phyloP scores from a whole-genome alignment of 2,113 vertebrate species.

The Mugil cephalus region DNA sequence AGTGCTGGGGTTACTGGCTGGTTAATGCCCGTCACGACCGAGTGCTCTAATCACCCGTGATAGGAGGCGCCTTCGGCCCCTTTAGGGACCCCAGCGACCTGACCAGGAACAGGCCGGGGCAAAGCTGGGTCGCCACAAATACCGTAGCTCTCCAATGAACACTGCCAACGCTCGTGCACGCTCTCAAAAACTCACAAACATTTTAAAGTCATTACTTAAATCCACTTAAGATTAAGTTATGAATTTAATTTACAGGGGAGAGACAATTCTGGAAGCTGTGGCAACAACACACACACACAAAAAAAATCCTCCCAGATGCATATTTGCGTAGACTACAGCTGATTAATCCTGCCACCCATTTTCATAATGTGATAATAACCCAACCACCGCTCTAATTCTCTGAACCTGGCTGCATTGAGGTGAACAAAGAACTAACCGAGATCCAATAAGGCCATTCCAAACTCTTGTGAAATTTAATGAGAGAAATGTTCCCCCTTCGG shows the following conservation, averaged over 20 bases:
- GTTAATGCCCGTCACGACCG: slow-evolving; percentile 69
- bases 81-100: slow-evolving; percentile 50
- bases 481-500: not conserved
- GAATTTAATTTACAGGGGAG: not conserved
- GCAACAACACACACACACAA: not conserved
- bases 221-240: slow-evolving; percentile 1
- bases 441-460: slow-evolving; percentile 12
- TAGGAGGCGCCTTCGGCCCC: slow-evolving; percentile 67
- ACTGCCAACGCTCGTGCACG: not conserved
- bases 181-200: slow-evolving; percentile 3
- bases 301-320: not conserved
- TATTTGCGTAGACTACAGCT: not conserved
- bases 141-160: slow-evolving; percentile 20
- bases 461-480: slow-evolving; percentile 5
- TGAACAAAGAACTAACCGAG: not conserved
- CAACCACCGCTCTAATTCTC: not conserved
- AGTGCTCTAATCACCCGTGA: slow-evolving; percentile 73
- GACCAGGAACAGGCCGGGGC: slow-evolving; percentile 31
- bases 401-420: not conserved
- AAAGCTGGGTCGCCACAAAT: slow-evolving; percentile 44
- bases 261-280: not conserved
- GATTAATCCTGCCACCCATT: not conserved
- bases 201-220: not conserved
- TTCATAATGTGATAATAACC: slow-evolving; percentile 12
- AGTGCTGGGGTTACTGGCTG: slow-evolving; percentile 80